Percentiles rank a stretch among this genome's conserved stretches.
These are phyloP conservation scores for Pachliopta kotzebuea DNA, from an alignment of 2,888 invertebrate species.

Conservation along the genomic window DNA sequence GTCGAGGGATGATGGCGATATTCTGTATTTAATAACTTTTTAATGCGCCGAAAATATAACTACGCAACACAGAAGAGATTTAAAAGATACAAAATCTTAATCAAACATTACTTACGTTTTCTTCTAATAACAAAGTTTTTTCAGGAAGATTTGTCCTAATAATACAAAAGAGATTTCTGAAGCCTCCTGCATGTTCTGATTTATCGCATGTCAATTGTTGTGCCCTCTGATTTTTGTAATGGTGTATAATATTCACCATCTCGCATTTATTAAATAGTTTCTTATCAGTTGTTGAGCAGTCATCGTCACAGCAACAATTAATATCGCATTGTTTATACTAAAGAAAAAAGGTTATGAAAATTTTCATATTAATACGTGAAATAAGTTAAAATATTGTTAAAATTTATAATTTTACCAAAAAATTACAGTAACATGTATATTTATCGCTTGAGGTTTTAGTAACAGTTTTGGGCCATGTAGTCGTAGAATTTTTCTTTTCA, in stretches of 20 bases:
- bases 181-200: constrained; percentile 33
- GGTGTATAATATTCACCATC: not conserved
- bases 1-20: no score
- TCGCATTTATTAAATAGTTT: constrained; percentile 64
- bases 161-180: constrained; percentile 61
- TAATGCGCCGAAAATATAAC: no score
- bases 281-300: constrained; percentile 83
- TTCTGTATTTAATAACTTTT: no score
- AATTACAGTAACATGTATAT: constrained; percentile 57
- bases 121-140: constrained; percentile 34
- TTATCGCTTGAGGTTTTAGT: constrained; percentile 43
- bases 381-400: not conserved
- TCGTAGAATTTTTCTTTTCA: constrained; percentile 49
- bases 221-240: not conserved
- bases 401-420: constrained; percentile 49
- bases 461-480: constrained; percentile 39
- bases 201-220: constrained; percentile 38
- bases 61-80: not conserved
- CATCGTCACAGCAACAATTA: constrained; percentile 91
- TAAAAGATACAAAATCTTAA: not conserved
- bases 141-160: constrained; percentile 63
- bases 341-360: constrained; percentile 35
- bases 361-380: not conserved
- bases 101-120: constrained; percentile 11
- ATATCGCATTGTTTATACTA: constrained; percentile 86